phyloP scores from a whole-genome alignment of 1,140 invertebrate species.

The Drosophila yakuba region DNA sequence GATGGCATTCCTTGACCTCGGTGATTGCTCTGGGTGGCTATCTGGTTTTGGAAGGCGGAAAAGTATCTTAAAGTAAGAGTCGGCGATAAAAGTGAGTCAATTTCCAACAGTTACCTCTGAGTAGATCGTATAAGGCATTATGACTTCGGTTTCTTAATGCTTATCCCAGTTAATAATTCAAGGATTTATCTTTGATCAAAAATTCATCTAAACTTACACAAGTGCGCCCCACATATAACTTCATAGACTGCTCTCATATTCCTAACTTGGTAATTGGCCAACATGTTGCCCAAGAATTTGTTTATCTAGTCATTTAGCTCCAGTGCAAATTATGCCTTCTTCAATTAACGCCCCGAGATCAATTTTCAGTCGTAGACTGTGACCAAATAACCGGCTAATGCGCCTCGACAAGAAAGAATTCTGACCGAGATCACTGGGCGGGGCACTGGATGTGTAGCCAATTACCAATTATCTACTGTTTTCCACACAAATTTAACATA shows the following conservation, averaged over 20 bases:
- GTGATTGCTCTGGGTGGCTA: not conserved
- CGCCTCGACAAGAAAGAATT: conserved; percentile 50
- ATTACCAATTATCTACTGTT: conserved; percentile 84
- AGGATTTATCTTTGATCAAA: not conserved
- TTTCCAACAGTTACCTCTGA: not conserved
- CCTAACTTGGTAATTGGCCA: conserved; percentile 50
- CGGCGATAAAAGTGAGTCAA: not conserved
- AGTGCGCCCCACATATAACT: conserved; percentile 13
- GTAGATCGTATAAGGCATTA: not conserved
- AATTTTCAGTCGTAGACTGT: conserved; percentile 25
- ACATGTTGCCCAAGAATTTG: conserved; percentile 44
- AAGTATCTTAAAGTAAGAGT: not conserved
- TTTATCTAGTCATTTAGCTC: conserved; percentile 23
- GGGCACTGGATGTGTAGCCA: conserved; percentile 66
- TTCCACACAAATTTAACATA: conserved; percentile 84
- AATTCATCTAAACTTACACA: not conserved
- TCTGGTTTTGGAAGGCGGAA: not conserved
- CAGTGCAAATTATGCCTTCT: conserved; percentile 69
- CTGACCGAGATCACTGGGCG: conserved; percentile 3
- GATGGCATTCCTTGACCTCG: conserved; percentile 32
- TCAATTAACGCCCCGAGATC: conserved; percentile 74
- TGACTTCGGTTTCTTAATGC: not conserved
- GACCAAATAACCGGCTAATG: conserved; percentile 52
- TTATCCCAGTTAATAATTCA: too few relatives aligned
- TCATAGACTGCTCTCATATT: conserved; percentile 19